Evolutionary conservation across 2,888 invertebrate species (phyloP).

Genomic region (Lamellibrachia satsuma): DNA sequence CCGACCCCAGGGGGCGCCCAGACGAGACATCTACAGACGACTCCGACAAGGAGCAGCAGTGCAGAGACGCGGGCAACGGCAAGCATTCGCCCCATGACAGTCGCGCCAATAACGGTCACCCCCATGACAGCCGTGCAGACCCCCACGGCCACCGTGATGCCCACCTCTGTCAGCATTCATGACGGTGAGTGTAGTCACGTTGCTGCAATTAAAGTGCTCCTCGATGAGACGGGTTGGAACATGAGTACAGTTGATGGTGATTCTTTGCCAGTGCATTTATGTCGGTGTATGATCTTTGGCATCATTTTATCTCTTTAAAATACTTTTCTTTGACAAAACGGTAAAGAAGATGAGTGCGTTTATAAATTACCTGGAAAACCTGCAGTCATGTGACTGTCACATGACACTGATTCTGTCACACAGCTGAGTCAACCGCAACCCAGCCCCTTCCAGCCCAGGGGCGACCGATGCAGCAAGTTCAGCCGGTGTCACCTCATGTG

Average conservation of each 20-base stretch:
- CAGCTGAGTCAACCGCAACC: neutral
- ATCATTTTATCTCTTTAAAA: too few relatives aligned
- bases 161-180: conserved; percentile 46
- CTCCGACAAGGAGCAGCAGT: conserved; percentile 44
- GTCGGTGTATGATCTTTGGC: too few relatives aligned
- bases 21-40: conserved; percentile 43
- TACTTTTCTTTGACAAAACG: too few relatives aligned
- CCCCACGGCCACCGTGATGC: conserved; percentile 64
- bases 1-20: conserved; percentile 72
- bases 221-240: too few relatives aligned
- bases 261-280: too few relatives aligned
- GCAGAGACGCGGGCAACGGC: conserved; percentile 80
- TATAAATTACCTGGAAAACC: neutral
- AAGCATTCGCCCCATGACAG: conserved; percentile 89
- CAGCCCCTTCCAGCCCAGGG: conserved; percentile 31
- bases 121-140: conserved; percentile 44
- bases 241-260: too few relatives aligned
- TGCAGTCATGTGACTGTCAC: neutral
- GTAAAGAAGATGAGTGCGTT: neutral
- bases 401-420: neutral
- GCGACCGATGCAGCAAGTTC: conserved; percentile 59
- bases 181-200: conserved; percentile 42
- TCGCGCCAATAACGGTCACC: conserved; percentile 63
- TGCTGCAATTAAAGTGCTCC: too few relatives aligned
- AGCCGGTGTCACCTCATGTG: conserved; percentile 60